Base-by-base conservation (phyloP, 1,140 invertebrate genomes). In the Dendroctonus valens region DNA sequence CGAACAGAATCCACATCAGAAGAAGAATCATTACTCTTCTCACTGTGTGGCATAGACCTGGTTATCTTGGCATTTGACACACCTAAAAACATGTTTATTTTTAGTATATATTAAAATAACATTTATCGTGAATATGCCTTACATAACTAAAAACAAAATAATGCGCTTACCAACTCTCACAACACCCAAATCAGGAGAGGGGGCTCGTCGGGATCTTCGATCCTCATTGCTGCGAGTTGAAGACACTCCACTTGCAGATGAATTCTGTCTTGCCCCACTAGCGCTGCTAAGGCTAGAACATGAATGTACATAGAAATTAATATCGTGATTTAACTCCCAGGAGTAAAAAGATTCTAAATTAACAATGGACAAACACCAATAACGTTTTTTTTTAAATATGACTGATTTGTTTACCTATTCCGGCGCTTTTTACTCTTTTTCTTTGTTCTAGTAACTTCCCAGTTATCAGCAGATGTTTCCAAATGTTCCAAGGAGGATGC, bases 1-100 rank as follows among this genome's bases (percentile, higher is more conserved):
- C 89, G 87, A 12, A 89, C 87, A 9, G 87, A 89, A 72, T 90
- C 89, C 44, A 86, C 79, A 72, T 90, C 89, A 70, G 85, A 85
- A 67, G 83, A 85, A 67, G 83, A 88, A 71, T 88, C 87, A 75
- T 88, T 87, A n/a, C 85, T 87, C 77, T 89, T 89, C 66, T 90
- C 89, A 59, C 85, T 87, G 59, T 85, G 85, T n/a, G 85, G 85
- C 73, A 86, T 81, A 7, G 84, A 85, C 59, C 83, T 83, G 2
- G 85, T 83, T 7, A 82, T 82, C 71, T 84, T 84, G 41, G 83
- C 76, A n/a, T 67, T 55, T 40, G 66, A 60, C 5, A 50, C 60
- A 12, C 54, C 52, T 42, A 48, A 26, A n/a, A 59, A 60, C 7
- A 52, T 26, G 26, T 26, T 26, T 26, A 26, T 26, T 26, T 26